Base-by-base conservation (phyloP, 2,888 invertebrate species). In the Ceratothoa steindachneri region DNA sequence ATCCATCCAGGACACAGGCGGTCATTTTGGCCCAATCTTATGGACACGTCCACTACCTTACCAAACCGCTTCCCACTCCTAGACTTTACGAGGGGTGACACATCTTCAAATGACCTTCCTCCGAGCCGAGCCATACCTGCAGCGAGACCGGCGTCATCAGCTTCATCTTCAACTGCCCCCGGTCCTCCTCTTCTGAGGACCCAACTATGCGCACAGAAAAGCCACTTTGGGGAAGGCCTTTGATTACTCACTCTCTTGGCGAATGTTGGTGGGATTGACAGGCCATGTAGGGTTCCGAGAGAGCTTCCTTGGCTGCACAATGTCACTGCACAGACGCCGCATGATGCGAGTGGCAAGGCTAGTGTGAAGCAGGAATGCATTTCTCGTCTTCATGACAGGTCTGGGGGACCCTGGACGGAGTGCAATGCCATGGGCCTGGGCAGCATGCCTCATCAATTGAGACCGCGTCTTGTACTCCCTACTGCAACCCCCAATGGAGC, bases 391-490 rank as follows among this genome's bases (percentile, higher is more conserved):
- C 71, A 78, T 77, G 65, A 97, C 94, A 70, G 97, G 96, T 73
- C 95, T 89, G 75, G 95, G 91, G 67, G 91, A 91, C 79, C 90
- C 90, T 15, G 90, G 87, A 80, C 90, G 87, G 82, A 93, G 89
- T 73, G 90, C 88, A 75, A 87, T 82, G 75, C 93, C 93, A 86
- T 97, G 97, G 73, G 93, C 93, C 81, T 93, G 93, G 73, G 94
- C 95, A 86, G 95, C 92, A 87, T 97, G 97, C 77, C 95, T 90
- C 79, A 93, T 93, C 82, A 97, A 87, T 85, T 97, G 96, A 77
- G 95, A 92, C 87, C 96, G 97, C 82, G 96, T 86, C 85, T 96
- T 95, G 86, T 97, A 97, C 86, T 97, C 96, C 86, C 87, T 81
- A 75, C 92, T 93, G 86, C 97, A 97, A 82, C 93, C 92, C 82